Evolutionary conservation across 2,797 vertebrate genomes (phyloP).

Genomic region (Pampus argenteus): DNA sequence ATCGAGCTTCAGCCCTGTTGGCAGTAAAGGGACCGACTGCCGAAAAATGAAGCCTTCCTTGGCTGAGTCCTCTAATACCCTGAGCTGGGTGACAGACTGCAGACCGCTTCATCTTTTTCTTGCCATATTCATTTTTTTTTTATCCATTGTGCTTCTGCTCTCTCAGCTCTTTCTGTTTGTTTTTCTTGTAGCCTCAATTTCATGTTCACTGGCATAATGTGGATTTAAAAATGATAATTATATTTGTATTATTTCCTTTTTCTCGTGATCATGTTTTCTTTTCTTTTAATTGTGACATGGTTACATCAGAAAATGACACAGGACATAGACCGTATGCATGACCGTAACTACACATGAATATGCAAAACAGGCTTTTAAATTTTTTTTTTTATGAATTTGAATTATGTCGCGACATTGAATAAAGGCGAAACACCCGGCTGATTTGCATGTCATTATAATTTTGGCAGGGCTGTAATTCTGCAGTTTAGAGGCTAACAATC

Average conservation of each 20-base stretch:
- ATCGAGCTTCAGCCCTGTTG: background rate
- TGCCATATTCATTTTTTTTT: background rate
- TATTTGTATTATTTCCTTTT: background rate
- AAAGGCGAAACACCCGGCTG: background rate
- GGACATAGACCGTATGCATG: background rate
- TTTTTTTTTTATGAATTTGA: slow-evolving; percentile 10
- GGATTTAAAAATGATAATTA: background rate
- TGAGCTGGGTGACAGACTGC: background rate
- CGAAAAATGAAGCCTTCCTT: background rate
- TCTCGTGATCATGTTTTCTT: background rate
- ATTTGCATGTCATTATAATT: slow-evolving; percentile 24
- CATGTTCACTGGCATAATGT: slow-evolving; percentile 6
- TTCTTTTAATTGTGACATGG: slow-evolving; percentile 1
- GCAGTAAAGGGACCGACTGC: slow-evolving; percentile 8
- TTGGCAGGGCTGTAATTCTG: slow-evolving; percentile 13
- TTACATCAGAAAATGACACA: background rate
- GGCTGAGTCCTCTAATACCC: background rate
- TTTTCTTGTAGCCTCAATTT: background rate
- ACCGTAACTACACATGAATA: slow-evolving; percentile 6
- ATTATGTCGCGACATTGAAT: slow-evolving; percentile 14
- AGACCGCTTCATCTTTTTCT: slow-evolving; percentile 1
- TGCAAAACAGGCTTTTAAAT: slow-evolving; percentile 10
- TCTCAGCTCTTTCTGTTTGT: background rate
- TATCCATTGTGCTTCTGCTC: background rate
- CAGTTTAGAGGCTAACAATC: slow-evolving; percentile 20